Percentiles rank a stretch among this genome's conserved stretches.
These are phyloP conservation scores for Beris chalybata DNA, from an alignment of 2,888 invertebrate species.

Conservation along the genomic window DNA sequence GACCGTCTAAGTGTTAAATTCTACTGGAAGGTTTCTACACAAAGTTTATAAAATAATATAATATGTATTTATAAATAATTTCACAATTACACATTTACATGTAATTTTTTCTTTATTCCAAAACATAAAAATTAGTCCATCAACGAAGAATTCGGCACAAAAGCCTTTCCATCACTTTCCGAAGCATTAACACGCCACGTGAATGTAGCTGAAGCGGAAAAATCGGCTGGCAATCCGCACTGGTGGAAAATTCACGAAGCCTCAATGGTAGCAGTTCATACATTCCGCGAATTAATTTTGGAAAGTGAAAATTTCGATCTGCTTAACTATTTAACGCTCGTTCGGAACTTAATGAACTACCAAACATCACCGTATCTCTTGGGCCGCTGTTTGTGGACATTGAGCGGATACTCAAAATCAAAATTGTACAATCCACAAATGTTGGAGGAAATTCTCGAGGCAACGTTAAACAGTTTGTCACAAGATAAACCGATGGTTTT, in stretches of 20 bases:
- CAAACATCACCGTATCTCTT: slow-evolving; percentile 52
- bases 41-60: too few species aligned
- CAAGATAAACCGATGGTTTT: slow-evolving; percentile 51
- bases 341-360: slow-evolving; percentile 51
- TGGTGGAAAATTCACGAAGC: slow-evolving; percentile 73
- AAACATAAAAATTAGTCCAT: slow-evolving; percentile 48
- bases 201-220: slow-evolving; percentile 60
- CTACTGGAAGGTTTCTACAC: too few species aligned
- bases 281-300: slow-evolving; percentile 56
- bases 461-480: slow-evolving; percentile 49
- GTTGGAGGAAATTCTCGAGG: slow-evolving; percentile 51
- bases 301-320: slow-evolving; percentile 53
- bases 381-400: slow-evolving; percentile 53
- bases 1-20: too few species aligned
- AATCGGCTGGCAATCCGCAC: slow-evolving; percentile 55
- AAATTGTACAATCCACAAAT: slow-evolving; percentile 53
- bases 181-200: slow-evolving; percentile 64
- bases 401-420: slow-evolving; percentile 53
- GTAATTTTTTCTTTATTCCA: too few species aligned
- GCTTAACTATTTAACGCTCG: slow-evolving; percentile 52
- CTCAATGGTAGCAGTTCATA: slow-evolving; percentile 65
- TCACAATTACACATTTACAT: too few species aligned
- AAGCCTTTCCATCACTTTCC: slow-evolving; percentile 61
- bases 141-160: slow-evolving; percentile 60
- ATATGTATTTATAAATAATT: too few species aligned